Base-by-base conservation (phyloP, 2,797 vertebrate genomes). In the Xenentodon cancila region DNA sequence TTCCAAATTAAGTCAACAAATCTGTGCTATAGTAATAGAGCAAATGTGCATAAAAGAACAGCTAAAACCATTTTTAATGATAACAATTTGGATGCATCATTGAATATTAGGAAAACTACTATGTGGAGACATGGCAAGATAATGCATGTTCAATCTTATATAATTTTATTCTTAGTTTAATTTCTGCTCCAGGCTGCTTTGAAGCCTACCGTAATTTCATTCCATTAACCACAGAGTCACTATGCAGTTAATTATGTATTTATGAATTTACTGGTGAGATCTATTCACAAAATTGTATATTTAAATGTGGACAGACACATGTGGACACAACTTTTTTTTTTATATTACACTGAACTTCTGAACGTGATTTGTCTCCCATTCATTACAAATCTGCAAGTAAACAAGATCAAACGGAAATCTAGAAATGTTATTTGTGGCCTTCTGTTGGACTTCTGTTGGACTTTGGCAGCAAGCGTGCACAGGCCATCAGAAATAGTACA, bases 161-260 rank as follows among this genome's bases (percentile, higher is more conserved):
- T 81, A 57, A 78, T 72, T 84, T 19, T 64, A 76, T 84, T 82
- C 65, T 9, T 74, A 62, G 40, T 58, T 73, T 75, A 9, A 68
- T 89, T 87, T 81, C 55, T 65, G 83, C 81, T 66, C 71, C 30
- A 64, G 53, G 59, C 50, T 56, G 61, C 74, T 71, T 58, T 32
- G 32, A 68, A 77, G 68, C 20, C n/a, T n/a, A n/a, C n/a, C n/a
- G 34, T 46, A 68, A 59, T 66, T 71, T 72, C 68, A 75, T 63
- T 68, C 47, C 37, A 58, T 71, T 79, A 56, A 81, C 62, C 48
- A 49, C 63, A 59, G 66, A 79, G 72, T 82, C 74, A 79, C 52
- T 42, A 46, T 32, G 56, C 13, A 52, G 76, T 76, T 84, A 86
- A 82, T 80, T 66, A 75, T 75, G 63, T 53, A 82, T 88, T 88